Percentiles rank a stretch among this genome's conserved stretches.
Evolutionary conservation across 2,113 vertebrate species (phyloP).

Genomic region (Colius striatus): DNA sequence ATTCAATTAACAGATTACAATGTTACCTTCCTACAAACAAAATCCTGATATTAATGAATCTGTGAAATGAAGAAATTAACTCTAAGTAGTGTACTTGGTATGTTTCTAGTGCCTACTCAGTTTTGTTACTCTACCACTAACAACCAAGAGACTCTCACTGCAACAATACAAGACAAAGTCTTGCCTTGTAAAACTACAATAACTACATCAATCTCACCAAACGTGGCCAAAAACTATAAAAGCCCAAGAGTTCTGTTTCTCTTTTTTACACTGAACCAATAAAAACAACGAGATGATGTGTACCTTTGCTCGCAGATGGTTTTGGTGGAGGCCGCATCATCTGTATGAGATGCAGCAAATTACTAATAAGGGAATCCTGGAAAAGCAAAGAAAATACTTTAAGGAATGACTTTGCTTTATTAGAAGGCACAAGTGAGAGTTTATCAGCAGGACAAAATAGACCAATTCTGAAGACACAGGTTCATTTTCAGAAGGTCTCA

Average conservation of each 20-base stretch:
- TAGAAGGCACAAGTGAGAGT: background rate
- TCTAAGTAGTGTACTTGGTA: fast-evolving
- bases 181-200: background rate
- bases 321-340: constrained; percentile 93
- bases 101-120: background rate
- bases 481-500: background rate
- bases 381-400: background rate
- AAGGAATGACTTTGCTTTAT: constrained; percentile 73
- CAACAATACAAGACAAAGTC: background rate
- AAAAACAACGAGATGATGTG: constrained; percentile 44
- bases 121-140: background rate
- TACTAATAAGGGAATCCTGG: constrained; percentile 93
- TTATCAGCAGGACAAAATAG: background rate
- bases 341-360: constrained; percentile 94
- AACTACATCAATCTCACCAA: background rate
- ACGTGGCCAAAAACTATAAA: background rate
- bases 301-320: constrained; percentile 85
- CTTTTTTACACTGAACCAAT: background rate
- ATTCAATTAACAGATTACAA: background rate
- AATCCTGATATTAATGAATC: background rate
- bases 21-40: background rate
- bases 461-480: background rate
- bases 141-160: background rate
- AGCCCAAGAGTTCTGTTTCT: background rate
- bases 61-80: background rate